Conservation (phyloP, 1,140 invertebrate species). For the Chlorops oryzae region DNA sequence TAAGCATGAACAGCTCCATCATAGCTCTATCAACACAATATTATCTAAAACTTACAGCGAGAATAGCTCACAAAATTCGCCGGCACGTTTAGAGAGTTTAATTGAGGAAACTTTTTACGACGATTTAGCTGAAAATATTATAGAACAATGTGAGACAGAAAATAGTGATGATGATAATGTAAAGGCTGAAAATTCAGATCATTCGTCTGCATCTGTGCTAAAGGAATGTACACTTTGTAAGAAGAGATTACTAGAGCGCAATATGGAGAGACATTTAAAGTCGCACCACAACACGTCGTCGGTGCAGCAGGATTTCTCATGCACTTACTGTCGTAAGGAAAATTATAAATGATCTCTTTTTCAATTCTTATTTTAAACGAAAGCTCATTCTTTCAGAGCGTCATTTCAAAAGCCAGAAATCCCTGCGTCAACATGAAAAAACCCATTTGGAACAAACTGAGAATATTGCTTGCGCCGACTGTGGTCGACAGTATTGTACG, state of each 20-base stretch:
- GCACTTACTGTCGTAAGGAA: constrained; percentile 15
- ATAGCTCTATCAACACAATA: too few relatives aligned
- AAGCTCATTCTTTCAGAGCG: constrained; percentile 8
- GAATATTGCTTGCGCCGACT: constrained; percentile 7
- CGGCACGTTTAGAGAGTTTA: too few relatives aligned
- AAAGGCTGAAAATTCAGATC: too few relatives aligned
- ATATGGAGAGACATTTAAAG: constrained; percentile 14
- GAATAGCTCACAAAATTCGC: too few relatives aligned
- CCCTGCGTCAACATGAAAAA: constrained; percentile 15
- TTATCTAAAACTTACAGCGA: too few relatives aligned
- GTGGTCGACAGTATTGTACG: constrained; percentile 10
- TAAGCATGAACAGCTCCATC: too few relatives aligned
- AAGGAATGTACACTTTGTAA: constrained; percentile 14
- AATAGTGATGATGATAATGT: too few relatives aligned
- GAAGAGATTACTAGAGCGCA: constrained; percentile 11
- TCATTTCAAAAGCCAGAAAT: constrained; percentile 14
- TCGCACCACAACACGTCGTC: constrained; percentile 6
- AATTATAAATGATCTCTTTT: not conserved
- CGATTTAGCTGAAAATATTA: too few relatives aligned
- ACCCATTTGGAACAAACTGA: constrained; percentile 1
- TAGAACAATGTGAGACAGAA: too few relatives aligned
- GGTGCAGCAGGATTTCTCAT: constrained; percentile 6
- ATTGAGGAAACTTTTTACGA: too few relatives aligned
- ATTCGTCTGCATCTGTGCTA: too few relatives aligned
- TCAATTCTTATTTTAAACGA: not conserved